phyloP scores from a whole-genome alignment of 1,140 invertebrate genomes.

The Arion vulgaris region DNA sequence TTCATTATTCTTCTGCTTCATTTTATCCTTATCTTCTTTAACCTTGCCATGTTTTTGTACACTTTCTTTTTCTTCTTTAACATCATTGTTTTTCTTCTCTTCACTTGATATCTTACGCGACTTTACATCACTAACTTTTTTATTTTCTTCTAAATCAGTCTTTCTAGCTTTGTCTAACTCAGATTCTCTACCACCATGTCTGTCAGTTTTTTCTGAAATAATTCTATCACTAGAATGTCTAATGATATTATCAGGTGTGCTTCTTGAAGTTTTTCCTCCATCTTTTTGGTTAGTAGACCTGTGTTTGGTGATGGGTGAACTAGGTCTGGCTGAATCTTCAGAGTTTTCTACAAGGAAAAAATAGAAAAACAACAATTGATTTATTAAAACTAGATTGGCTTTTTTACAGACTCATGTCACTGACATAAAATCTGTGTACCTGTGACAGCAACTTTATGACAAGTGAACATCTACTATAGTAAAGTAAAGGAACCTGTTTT shows the following conservation, averaged over 20 bases:
- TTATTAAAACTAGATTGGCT: no score
- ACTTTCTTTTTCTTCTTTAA: slow-evolving; percentile 34
- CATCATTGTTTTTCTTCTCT: slow-evolving; percentile 2
- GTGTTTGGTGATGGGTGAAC: background rate
- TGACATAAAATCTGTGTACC: no score
- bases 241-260: background rate
- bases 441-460: no score
- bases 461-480: no score
- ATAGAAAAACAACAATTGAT: background rate
- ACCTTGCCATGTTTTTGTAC: slow-evolving; percentile 27
- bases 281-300: background rate
- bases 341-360: background rate
- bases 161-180: slow-evolving; percentile 35
- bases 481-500: no score
- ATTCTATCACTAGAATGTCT: slow-evolving; percentile 27
- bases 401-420: no score
- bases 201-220: slow-evolving; percentile 20
- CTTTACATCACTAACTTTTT: slow-evolving; percentile 4
- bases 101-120: slow-evolving; percentile 17
- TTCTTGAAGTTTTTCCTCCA: slow-evolving; percentile 27
- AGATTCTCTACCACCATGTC: slow-evolving; percentile 18
- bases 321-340: background rate
- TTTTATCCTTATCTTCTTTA: slow-evolving; percentile 32
- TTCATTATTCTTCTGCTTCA: slow-evolving; percentile 28
- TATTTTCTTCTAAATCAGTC: slow-evolving; percentile 13